Conservation (phyloP, 2,888 invertebrate genomes). For the Lissocephala sabroskyi region DNA sequence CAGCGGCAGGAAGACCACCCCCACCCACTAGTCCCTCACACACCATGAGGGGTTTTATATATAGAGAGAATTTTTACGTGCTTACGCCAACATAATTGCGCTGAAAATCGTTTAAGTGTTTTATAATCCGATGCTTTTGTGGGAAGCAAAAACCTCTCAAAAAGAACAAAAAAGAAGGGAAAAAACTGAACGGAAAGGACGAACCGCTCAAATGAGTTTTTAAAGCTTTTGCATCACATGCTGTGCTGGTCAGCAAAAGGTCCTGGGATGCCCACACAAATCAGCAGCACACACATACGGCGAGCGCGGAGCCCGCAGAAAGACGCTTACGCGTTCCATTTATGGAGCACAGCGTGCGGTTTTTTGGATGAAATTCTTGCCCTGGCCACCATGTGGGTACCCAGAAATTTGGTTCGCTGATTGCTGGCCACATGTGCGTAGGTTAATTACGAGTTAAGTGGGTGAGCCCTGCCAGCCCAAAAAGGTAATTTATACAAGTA, state of each 20-base stretch:
- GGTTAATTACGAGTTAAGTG: slow-evolving; percentile 55
- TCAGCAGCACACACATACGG: too few relatives aligned
- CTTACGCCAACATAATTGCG: slow-evolving; percentile 57
- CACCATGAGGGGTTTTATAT: not conserved
- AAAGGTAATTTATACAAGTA: too few relatives aligned
- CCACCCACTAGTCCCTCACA: too few relatives aligned
- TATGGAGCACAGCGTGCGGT: slow-evolving; percentile 41
- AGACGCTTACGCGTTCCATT: slow-evolving; percentile 14
- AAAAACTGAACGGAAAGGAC: too few relatives aligned
- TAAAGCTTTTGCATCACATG: too few relatives aligned
- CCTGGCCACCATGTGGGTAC: slow-evolving; percentile 8
- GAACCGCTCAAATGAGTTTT: too few relatives aligned
- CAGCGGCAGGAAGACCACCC: not conserved
- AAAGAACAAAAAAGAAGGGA: too few relatives aligned
- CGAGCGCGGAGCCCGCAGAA: too few relatives aligned
- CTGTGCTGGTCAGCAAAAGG: too few relatives aligned
- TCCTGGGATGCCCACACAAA: too few relatives aligned
- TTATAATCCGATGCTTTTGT: slow-evolving; percentile 53
- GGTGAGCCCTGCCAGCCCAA: too few relatives aligned
- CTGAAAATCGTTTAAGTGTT: slow-evolving; percentile 63
- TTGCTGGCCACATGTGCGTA: slow-evolving; percentile 32
- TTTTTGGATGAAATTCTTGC: slow-evolving; percentile 20
- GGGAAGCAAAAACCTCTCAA: slow-evolving; percentile 7
- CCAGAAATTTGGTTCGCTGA: slow-evolving; percentile 6
- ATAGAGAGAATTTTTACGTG: slow-evolving; percentile 39